Conservation (phyloP, 2,888 invertebrate species). For the Embidobia sp. region DNA sequence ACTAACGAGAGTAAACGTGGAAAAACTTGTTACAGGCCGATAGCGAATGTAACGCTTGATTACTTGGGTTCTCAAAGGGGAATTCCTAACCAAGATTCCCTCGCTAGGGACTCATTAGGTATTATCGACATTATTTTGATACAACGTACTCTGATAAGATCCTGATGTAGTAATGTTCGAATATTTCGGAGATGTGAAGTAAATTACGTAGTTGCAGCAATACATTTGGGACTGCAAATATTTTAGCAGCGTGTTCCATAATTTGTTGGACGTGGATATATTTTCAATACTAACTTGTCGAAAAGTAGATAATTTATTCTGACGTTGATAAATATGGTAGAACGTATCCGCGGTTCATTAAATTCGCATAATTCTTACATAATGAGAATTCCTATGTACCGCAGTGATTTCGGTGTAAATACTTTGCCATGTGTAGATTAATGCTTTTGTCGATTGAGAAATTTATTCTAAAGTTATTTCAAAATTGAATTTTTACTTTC, state of each 20-base stretch:
- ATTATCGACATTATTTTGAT: slow-evolving; percentile 58
- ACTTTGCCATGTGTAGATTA: too few relatives aligned
- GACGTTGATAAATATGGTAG: slow-evolving; percentile 35
- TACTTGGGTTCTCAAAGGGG: slow-evolving; percentile 43
- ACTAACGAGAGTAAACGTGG: slow-evolving; percentile 15
- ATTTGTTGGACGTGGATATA: slow-evolving; percentile 33
- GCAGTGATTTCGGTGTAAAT: too few relatives aligned
- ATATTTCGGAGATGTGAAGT: slow-evolving; percentile 32
- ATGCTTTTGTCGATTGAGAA: too few relatives aligned
- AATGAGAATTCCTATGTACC: slow-evolving; percentile 41
- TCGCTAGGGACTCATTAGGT: slow-evolving; percentile 55
- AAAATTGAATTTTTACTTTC: too few relatives aligned
- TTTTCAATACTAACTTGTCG: slow-evolving; percentile 35
- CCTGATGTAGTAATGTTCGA: slow-evolving; percentile 28
- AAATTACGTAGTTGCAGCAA: slow-evolving; percentile 41
- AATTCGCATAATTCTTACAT: slow-evolving; percentile 40
- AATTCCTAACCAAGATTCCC: slow-evolving; percentile 44
- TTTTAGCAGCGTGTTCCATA: slow-evolving; percentile 42
- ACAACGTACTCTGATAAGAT: slow-evolving; percentile 46
- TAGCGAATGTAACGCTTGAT: slow-evolving; percentile 47
- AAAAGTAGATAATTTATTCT: slow-evolving; percentile 46
- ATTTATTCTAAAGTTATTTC: too few relatives aligned
- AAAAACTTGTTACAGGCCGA: slow-evolving; percentile 45
- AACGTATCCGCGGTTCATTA: slow-evolving; percentile 27
- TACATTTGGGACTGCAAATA: slow-evolving; percentile 34